Conservation (phyloP, 1,140 invertebrate genomes). For the Limonius californicus region DNA sequence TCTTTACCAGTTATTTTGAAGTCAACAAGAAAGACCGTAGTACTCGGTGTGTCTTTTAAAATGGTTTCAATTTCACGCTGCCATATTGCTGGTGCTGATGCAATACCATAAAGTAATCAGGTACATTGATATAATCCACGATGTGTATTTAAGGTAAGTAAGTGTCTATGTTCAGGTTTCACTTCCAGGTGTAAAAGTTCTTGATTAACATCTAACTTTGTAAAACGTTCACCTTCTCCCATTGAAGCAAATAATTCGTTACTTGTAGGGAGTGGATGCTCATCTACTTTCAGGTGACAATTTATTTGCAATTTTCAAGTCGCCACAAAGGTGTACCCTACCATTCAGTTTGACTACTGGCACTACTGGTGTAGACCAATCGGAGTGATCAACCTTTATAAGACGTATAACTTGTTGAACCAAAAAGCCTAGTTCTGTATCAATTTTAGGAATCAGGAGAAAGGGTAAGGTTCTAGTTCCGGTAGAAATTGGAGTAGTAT, state of each 20-base stretch:
- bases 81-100: constrained; percentile 11
- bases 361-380: constrained; percentile 30
- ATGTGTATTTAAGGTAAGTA: constrained; percentile 24
- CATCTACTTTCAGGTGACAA: constrained; percentile 16
- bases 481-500: constrained; percentile 9
- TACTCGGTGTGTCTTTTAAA: constrained; percentile 16
- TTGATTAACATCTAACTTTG: constrained; percentile 7
- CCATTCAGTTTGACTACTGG: constrained; percentile 23
- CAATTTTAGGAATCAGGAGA: neutral
- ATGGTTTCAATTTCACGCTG: constrained; percentile 14
- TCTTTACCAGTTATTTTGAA: constrained; percentile 19
- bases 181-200: constrained; percentile 17
- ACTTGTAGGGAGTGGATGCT: constrained; percentile 21
- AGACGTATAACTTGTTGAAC: constrained; percentile 12
- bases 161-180: neutral
- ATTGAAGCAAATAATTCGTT: constrained; percentile 18
- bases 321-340: constrained; percentile 25
- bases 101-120: constrained; percentile 19
- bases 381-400: constrained; percentile 21
- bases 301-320: constrained; percentile 24
- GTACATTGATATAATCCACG: constrained; percentile 23
- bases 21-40: constrained; percentile 9
- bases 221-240: constrained; percentile 16
- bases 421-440: constrained; percentile 11
- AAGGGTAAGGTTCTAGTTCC: constrained; percentile 10